Conservation (phyloP, 1,140 invertebrate genomes). For the Zaprionus ornatus region DNA sequence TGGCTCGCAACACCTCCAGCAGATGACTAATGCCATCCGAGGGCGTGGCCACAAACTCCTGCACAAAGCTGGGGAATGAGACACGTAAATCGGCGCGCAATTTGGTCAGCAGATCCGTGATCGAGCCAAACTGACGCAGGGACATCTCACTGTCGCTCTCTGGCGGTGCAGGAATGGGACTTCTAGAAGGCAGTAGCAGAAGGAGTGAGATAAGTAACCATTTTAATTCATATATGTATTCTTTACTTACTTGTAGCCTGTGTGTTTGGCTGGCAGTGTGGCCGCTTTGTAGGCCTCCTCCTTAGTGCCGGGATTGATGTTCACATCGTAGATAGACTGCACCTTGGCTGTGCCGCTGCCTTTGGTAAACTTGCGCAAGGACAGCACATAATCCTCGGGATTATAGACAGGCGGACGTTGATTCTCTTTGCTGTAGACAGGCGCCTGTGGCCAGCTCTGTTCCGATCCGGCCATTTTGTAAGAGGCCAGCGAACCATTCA, state of each 20-base stretch:
- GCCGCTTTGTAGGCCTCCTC: conserved; percentile 59
- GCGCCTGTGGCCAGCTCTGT: conserved; percentile 78
- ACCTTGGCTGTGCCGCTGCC: conserved; percentile 63
- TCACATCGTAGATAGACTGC: conserved; percentile 79
- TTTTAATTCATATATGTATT: neutral
- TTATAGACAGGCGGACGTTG: conserved; percentile 93
- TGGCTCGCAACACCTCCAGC: conserved; percentile 92
- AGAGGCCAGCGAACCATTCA: conserved; percentile 77
- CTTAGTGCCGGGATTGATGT: conserved; percentile 40
- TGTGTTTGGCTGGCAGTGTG: conserved; percentile 77
- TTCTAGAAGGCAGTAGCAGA: conserved; percentile 59
- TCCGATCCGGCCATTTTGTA: conserved; percentile 81
- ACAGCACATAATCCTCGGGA: conserved; percentile 91
- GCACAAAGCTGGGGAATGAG: conserved; percentile 94
- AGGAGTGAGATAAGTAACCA: neutral
- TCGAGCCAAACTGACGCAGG: conserved; percentile 92
- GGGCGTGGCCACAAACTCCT: conserved; percentile 93
- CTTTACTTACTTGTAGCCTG: conserved; percentile 74
- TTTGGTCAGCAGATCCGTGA: conserved; percentile 94
- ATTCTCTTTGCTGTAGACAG: conserved; percentile 86
- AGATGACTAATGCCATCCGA: conserved; percentile 92
- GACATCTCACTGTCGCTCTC: conserved; percentile 91
- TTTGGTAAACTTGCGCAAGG: conserved; percentile 90
- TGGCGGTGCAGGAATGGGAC: conserved; percentile 85
- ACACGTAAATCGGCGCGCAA: conserved; percentile 92